phyloP scores from a whole-genome alignment of 2,797 vertebrate species.

The Anguilla pacifica region DNA sequence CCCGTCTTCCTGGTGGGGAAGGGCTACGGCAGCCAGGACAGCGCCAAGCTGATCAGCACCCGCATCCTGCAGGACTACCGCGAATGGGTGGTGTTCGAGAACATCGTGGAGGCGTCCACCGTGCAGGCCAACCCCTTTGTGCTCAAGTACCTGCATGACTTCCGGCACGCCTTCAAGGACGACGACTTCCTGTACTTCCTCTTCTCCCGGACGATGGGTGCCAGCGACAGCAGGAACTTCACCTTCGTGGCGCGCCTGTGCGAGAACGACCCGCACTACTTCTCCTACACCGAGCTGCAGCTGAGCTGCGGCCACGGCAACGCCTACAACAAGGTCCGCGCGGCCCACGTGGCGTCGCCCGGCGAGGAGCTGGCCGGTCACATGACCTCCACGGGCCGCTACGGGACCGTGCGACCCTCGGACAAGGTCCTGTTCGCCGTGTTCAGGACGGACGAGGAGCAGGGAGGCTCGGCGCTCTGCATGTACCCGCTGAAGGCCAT shows the following conservation, averaged over 20 bases:
- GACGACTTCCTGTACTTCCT: constrained; percentile 86
- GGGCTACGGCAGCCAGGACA: constrained; percentile 87
- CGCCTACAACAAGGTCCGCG: constrained; percentile 72
- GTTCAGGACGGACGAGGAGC: constrained; percentile 65
- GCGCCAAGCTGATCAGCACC: constrained; percentile 91
- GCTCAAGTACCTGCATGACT: constrained; percentile 84
- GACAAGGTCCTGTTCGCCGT: constrained; percentile 75
- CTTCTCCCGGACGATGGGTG: constrained; percentile 85
- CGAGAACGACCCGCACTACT: constrained; percentile 83
- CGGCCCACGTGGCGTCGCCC: constrained; percentile 68
- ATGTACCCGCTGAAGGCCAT: constrained; percentile 83
- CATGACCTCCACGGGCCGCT: constrained; percentile 60
- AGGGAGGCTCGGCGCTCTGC: constrained; percentile 81
- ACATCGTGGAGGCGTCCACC: constrained; percentile 85
- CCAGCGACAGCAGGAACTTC: constrained; percentile 77
- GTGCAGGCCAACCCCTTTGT: constrained; percentile 86
- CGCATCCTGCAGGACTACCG: constrained; percentile 82
- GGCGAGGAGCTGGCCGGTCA: constrained; percentile 68
- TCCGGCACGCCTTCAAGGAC: constrained; percentile 86
- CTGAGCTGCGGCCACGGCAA: constrained; percentile 76
- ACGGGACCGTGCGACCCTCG: constrained; percentile 60
- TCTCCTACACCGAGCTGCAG: constrained; percentile 93
- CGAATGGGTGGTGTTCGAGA: constrained; percentile 88
- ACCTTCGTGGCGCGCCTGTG: constrained; percentile 90
- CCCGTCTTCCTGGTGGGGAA: constrained; percentile 90